A percentile compares a stretch with the other conserved stretches of the same genome.
Conservation (phyloP, 2,113 vertebrate species). For the Tylochromis polylepis region DNA sequence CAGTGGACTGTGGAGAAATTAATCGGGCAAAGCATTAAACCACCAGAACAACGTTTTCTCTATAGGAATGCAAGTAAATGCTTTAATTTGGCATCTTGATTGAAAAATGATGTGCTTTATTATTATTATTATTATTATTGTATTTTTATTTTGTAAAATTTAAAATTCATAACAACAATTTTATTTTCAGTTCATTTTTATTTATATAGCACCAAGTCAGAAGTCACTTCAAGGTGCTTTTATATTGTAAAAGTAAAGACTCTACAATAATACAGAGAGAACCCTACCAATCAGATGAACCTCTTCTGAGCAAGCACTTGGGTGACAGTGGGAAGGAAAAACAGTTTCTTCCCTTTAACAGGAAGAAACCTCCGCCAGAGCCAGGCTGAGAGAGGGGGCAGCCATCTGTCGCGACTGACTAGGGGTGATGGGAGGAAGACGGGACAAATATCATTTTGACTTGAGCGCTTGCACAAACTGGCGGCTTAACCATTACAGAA, state of each 20-base stretch:
- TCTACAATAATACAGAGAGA: not conserved
- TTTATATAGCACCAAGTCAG: not conserved
- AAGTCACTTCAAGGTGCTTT: not conserved
- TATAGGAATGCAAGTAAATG: not conserved
- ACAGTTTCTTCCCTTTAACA: not conserved
- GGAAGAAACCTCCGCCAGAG: not conserved
- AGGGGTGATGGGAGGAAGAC: not conserved
- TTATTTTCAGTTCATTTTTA: not conserved
- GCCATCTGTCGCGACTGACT: not conserved
- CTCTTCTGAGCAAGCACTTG: not conserved
- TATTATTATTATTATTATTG: not conserved
- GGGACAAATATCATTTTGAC: not conserved
- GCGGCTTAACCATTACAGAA: not conserved
- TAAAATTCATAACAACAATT: not conserved
- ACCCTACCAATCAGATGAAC: not conserved
- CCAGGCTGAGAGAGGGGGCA: not conserved
- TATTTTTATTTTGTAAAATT: not conserved
- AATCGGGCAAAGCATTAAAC: fast-evolving
- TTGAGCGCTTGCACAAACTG: not conserved
- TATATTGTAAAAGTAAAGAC: not conserved
- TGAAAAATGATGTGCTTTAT: not conserved
- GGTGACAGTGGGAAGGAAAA: not conserved
- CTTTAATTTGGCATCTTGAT: not conserved
- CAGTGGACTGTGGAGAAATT: not conserved
- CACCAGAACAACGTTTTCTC: not conserved